phyloP scores from a whole-genome alignment of 2,113 vertebrate genomes.

The Tricholaema leucomelas region DNA sequence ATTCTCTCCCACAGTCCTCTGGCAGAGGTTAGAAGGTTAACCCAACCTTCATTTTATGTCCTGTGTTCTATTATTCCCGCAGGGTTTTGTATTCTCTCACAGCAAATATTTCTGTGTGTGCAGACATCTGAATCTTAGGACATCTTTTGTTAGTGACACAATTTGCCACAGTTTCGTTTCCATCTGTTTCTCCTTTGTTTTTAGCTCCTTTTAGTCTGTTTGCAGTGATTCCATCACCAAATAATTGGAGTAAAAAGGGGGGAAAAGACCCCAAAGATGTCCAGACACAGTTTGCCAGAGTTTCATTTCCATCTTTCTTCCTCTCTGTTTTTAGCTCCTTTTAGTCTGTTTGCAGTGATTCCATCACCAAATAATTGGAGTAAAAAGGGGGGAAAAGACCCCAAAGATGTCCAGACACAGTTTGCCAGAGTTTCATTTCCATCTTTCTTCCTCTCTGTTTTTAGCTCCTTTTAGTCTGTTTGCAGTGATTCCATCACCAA shows the following conservation, averaged over 20 bases:
- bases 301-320: too few relatives aligned
- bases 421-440: too few relatives aligned
- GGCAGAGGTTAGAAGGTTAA: neutral
- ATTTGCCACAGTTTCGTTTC: neutral
- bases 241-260: neutral
- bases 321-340: too few relatives aligned
- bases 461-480: too few relatives aligned
- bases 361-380: too few relatives aligned
- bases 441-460: too few relatives aligned
- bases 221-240: neutral
- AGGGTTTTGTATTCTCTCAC: neutral
- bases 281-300: too few relatives aligned
- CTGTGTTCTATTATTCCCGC: neutral
- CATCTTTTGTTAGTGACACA: accelerated
- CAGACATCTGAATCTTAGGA: neutral
- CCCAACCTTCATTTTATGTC: neutral
- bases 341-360: too few relatives aligned
- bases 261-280: too few relatives aligned
- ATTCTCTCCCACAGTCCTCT: neutral
- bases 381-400: too few relatives aligned
- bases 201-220: neutral
- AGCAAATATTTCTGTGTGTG: neutral
- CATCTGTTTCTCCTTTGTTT: neutral
- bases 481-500: too few relatives aligned
- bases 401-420: too few relatives aligned